These are phyloP conservation scores for Noctua pronuba DNA, from an alignment of 2,888 invertebrate species.

Conservation along the genomic window DNA sequence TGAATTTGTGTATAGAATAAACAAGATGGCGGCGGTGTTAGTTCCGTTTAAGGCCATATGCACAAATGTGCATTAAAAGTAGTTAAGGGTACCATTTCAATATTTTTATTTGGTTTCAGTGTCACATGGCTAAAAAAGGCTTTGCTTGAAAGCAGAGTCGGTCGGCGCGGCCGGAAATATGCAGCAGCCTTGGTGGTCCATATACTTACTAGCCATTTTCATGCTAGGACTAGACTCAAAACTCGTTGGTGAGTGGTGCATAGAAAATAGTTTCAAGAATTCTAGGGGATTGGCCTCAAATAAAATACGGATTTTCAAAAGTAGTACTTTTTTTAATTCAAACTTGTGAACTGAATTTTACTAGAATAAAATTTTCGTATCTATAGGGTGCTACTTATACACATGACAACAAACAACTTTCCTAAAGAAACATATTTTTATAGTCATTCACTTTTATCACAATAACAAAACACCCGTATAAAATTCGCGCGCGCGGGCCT, in stretches of 20 bases:
- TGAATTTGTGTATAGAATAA: neutral
- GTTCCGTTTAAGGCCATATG: neutral
- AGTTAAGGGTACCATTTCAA: neutral
- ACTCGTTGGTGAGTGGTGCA: slow-evolving; percentile 79
- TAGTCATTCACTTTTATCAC: no score
- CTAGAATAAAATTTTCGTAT: neutral
- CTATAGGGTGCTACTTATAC: no score
- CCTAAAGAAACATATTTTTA: no score
- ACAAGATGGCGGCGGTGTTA: neutral
- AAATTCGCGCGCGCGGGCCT: no score
- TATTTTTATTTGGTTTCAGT: slow-evolving; percentile 72
- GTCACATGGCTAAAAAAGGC: slow-evolving; percentile 68
- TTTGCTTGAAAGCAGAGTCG: slow-evolving; percentile 54
- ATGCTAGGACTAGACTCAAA: slow-evolving; percentile 86
- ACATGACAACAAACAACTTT: no score
- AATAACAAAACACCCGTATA: no score
- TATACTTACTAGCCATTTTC: slow-evolving; percentile 83
- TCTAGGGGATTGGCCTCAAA: neutral
- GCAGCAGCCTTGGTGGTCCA: slow-evolving; percentile 83
- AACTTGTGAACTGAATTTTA: neutral
- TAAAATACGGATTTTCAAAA: neutral
- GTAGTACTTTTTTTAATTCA: neutral
- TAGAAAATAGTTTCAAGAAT: neutral
- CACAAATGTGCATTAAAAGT: neutral
- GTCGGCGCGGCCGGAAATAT: slow-evolving; percentile 77